These are phyloP conservation scores for Erynnis tages DNA, from an alignment of 2,888 invertebrate genomes.

Conservation along the genomic window DNA sequence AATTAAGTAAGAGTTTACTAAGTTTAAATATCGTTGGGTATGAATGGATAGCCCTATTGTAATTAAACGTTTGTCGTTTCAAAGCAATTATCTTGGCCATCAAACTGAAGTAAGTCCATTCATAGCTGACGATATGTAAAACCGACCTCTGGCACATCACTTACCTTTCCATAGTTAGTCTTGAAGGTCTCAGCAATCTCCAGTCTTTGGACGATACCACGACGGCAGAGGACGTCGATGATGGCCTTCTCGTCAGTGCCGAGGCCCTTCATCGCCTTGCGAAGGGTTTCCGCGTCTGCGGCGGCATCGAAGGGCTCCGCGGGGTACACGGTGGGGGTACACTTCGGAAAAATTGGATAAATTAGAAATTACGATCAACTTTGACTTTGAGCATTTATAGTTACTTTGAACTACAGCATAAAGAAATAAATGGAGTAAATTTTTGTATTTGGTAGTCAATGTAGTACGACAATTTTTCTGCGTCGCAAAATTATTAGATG, in stretches of 20 bases:
- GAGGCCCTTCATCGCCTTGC: conserved; percentile 96
- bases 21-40: no score
- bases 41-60: no score
- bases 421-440: no score
- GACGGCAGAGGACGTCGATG: conserved; percentile 92
- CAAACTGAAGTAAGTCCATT: not conserved
- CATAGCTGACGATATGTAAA: not conserved
- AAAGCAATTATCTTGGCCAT: no score
- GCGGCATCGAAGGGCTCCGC: conserved; percentile 93
- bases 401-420: no score
- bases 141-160: not conserved
- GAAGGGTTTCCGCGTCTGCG: conserved; percentile 90
- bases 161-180: conserved; percentile 93
- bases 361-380: not conserved
- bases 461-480: no score
- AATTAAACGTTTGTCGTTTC: no score
- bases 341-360: conserved; percentile 73
- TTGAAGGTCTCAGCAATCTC: conserved; percentile 96
- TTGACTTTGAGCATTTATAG: no score
- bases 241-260: conserved; percentile 96
- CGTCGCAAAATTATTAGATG: no score
- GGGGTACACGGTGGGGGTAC: conserved; percentile 93
- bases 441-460: no score
- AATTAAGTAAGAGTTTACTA: no score
- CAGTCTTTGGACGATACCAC: conserved; percentile 94